phyloP scores from a whole-genome alignment of 2,888 invertebrate species.

The Chloroclysta siterata region DNA sequence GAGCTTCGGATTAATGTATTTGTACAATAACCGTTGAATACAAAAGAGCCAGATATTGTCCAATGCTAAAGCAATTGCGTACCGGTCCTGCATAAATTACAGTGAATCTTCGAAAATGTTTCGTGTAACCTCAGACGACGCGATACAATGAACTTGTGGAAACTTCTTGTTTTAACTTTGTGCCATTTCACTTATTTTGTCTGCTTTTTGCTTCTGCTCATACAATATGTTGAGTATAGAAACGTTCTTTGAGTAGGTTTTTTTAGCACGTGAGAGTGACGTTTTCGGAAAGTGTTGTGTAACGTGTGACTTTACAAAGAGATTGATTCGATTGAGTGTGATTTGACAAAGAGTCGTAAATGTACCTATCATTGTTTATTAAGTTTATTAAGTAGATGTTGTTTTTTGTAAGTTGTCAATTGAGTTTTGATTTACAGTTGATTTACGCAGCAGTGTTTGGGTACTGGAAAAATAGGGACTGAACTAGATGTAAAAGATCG shows the following conservation, averaged over 20 bases:
- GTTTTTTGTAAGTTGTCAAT: too few relatives aligned
- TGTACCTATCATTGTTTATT: too few relatives aligned
- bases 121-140: slow-evolving; percentile 33
- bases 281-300: background rate
- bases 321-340: too few relatives aligned
- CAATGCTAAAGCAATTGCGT: slow-evolving; percentile 40
- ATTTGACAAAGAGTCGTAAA: too few relatives aligned
- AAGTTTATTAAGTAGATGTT: too few relatives aligned
- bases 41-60: slow-evolving; percentile 44
- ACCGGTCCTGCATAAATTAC: slow-evolving; percentile 45
- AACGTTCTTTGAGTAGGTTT: background rate
- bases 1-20: slow-evolving; percentile 45
- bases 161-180: slow-evolving; percentile 37
- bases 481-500: background rate
- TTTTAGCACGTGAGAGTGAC: background rate
- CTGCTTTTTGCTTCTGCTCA: background rate
- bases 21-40: slow-evolving; percentile 46
- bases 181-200: slow-evolving; percentile 30
- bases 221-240: background rate
- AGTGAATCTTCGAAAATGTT: slow-evolving; percentile 40
- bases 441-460: background rate
- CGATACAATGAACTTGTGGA: slow-evolving; percentile 29
- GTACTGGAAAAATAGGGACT: background rate
- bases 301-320: too few relatives aligned
- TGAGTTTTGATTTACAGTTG: background rate